These are phyloP conservation scores for Priocnemis perturbator DNA, from an alignment of 2,888 invertebrate species.

Conservation along the genomic window DNA sequence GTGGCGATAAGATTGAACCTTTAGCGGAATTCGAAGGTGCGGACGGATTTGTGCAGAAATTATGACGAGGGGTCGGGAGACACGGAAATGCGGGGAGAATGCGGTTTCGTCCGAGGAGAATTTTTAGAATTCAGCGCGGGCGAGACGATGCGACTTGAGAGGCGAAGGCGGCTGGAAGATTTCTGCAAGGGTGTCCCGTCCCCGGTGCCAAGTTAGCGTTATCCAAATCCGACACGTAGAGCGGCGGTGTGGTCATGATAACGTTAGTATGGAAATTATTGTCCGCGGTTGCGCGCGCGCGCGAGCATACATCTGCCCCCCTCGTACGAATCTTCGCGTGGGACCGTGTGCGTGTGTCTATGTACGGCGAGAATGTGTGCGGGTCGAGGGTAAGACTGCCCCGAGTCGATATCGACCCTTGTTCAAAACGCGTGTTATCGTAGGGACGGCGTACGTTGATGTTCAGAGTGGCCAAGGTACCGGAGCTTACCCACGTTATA, in stretches of 20 bases:
- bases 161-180: slow-evolving; percentile 45
- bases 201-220: slow-evolving; percentile 65
- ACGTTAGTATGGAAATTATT: slow-evolving; percentile 68
- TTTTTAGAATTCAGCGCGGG: slow-evolving; percentile 33
- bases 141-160: slow-evolving; percentile 41
- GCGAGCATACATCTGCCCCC: slow-evolving; percentile 16
- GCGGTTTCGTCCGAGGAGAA: slow-evolving; percentile 6
- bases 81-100: too few relatives aligned
- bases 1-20: too few relatives aligned
- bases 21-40: too few relatives aligned
- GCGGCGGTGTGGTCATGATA: slow-evolving; percentile 56
- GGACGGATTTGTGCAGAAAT: too few relatives aligned
- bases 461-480: not conserved
- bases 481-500: too few relatives aligned
- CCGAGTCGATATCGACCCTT: slow-evolving; percentile 41
- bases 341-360: too few relatives aligned
- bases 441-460: slow-evolving; percentile 4
- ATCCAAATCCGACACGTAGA: slow-evolving; percentile 68
- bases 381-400: slow-evolving; percentile 26
- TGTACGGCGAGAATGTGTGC: not conserved
- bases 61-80: too few relatives aligned
- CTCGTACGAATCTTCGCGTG: slow-evolving; percentile 4
- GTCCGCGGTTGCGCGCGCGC: slow-evolving; percentile 42
- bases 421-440: slow-evolving; percentile 28
- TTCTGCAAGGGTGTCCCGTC: slow-evolving; percentile 50